A percentile compares a stretch with the other conserved stretches of the same genome.
These are phyloP conservation scores for Meiosimyza decipiens DNA, from an alignment of 2,888 invertebrate genomes.

Conservation along the genomic window DNA sequence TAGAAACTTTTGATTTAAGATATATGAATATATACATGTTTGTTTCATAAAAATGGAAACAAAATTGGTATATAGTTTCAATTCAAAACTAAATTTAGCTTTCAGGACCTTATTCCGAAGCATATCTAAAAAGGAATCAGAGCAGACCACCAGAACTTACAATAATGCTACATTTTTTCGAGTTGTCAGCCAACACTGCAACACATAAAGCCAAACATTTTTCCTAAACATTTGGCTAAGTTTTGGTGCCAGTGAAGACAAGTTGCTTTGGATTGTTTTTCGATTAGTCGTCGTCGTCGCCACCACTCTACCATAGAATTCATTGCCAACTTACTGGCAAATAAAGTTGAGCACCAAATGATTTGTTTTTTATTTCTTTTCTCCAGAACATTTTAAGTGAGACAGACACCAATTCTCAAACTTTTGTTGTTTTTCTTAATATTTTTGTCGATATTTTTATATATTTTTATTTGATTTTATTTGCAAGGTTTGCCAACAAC, in stretches of 20 bases:
- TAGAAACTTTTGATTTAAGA: no score
- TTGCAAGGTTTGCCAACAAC: slow-evolving; percentile 22
- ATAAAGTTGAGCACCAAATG: neutral
- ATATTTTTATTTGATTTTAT: slow-evolving; percentile 3
- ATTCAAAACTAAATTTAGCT: no score
- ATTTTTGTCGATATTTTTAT: neutral
- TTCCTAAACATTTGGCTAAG: neutral
- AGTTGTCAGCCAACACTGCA: no score
- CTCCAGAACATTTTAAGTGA: slow-evolving; percentile 1
- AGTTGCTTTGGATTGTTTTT: slow-evolving; percentile 32
- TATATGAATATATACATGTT: no score
- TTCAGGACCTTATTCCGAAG: no score
- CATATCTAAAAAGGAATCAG: no score
- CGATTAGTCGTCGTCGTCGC: slow-evolving; percentile 15
- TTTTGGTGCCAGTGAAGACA: slow-evolving; percentile 16
- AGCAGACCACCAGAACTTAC: no score
- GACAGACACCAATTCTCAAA: neutral
- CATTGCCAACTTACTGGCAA: neutral
- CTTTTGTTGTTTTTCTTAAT: neutral
- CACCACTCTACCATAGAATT: neutral
- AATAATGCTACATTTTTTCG: no score
- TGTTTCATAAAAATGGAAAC: no score
- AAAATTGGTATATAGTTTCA: no score
- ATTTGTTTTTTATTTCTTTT: neutral
- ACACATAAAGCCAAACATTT: no score